Base-by-base conservation (phyloP, 1,140 invertebrate species). In the Dendroctonus valens region DNA sequence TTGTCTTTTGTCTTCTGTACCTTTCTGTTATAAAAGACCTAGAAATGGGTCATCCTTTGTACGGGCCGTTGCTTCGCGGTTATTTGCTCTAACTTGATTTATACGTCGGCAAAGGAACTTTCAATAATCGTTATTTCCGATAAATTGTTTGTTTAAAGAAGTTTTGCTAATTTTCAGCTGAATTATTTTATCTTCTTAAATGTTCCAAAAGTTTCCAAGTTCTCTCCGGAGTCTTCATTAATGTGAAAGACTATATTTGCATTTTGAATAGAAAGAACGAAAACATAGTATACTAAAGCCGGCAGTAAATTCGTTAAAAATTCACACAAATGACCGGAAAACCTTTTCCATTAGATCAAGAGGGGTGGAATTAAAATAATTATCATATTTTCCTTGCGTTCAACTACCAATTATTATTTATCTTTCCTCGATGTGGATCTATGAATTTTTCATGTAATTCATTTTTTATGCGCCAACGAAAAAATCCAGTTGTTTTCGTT, bases 381-480 rank as follows among this genome's bases (percentile, higher is more conserved):
- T 65, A 65, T 41, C 63, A 65, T 65, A 65, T 41, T 49, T 52
- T 48, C 42, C 48, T 46, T 65, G 50, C 39, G 26, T 44, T 26
- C 50, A 65, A 55, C 63, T 48, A 54, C 51, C 57, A 66, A 66
- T 66, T 66, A 66, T 58, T 66, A 66, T 66, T 66, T 66, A 66
- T 57, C 65, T 66, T 66, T 42, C 50, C 41, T 42, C 50, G 65
- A 52, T 66, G 55, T 26, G 15, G 14, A 39, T 38, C 68, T 51
- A 70, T 70, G 69, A 70, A 70, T 70, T 65, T 70, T 70, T 70
- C 69, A 70, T 70, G 58, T 60, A 62, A 70, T 70, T 70, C 65
- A 70, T 67, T 68, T 64, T 61, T 70, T 70, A 57, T 66, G 57
- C 57, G 15, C 40, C 12, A 46, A 5, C 59, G 52, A 57, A 65